Conservation (phyloP, 2,797 vertebrate genomes). For the Xiphophorus birchmanni region DNA sequence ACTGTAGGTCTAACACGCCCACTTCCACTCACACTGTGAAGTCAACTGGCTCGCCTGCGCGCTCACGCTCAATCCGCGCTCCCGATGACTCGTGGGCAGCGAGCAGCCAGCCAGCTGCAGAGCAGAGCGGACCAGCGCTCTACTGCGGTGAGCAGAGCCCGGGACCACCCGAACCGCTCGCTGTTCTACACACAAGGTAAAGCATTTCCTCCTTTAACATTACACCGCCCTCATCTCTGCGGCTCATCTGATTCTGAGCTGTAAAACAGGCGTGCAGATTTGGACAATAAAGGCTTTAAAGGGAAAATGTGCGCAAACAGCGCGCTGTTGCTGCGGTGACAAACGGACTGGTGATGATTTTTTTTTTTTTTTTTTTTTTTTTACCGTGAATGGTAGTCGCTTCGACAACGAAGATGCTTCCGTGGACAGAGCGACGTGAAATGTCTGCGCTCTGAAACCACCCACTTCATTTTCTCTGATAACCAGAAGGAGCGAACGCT, state of each 20-base stretch:
- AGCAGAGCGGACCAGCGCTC: conserved; percentile 33
- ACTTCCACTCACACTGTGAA: conserved; percentile 19
- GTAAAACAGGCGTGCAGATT: background rate
- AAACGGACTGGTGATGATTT: conserved; percentile 53
- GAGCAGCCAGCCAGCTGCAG: conserved; percentile 62
- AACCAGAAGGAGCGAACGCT: background rate
- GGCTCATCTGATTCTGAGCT: background rate
- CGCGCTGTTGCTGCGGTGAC: conserved; percentile 40
- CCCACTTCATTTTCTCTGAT: background rate
- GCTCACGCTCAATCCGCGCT: conserved; percentile 58
- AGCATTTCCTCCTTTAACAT: background rate
- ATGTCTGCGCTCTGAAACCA: background rate
- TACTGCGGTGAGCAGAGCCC: conserved; percentile 51
- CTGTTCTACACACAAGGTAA: conserved; percentile 44
- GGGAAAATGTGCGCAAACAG: background rate
- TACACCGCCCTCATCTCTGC: background rate
- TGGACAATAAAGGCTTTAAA: background rate
- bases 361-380: background rate
- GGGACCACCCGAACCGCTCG: conserved; percentile 20
- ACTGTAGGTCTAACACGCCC: background rate
- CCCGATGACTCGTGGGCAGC: conserved; percentile 42
- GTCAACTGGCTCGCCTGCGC: conserved; percentile 52
- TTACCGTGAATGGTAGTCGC: conserved; percentile 24
- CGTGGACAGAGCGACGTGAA: background rate
- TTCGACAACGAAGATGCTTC: conserved; percentile 1